Evolutionary conservation across 30 jellyfish, hydroid and myxozoan genomes (phyloP), one percentile per base, ranked within the genome.

Genomic region (Hydractinia symbiolongicarpus): DNA sequence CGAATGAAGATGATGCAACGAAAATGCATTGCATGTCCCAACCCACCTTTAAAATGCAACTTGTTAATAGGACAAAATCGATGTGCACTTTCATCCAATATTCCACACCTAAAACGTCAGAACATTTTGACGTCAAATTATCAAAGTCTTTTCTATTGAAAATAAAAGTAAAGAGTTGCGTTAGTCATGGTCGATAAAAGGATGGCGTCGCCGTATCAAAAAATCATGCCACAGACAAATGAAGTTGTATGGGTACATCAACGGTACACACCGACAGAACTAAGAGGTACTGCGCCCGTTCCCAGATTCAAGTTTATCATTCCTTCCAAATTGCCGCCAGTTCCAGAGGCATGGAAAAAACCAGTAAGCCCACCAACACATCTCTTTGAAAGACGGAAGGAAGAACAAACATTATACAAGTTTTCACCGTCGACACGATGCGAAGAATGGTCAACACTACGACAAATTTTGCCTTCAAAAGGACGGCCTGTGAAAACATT

Each of bases 371-470:
- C 94, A 17, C 94, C 96, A 6, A 72, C 78, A 5, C 85, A 7
- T 49, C 73, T 77, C 50, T 88, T 58, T 53, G 79, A 86, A 21
- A 30, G 88, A 53, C 88, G 71, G 15, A 4, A 20, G 4, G 82
- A 55, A 53, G 85, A 77, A 72, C 69, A 54, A 61, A 54, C 58
- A 14, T 56, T 56, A 16, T 78, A 67, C 51, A 84, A 88, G 8
- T 88, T 88, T 15, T 83, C 90, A 6, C 96, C 76, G 9, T 84
- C 92, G 57, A 88, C 94, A 5, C 79, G 94, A n/a, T 83, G 96
- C 57, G 89, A 88, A 79, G 93, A 88, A 64, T 88, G 96, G 96
- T 88, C 96, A 9, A 88, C 96, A 4, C 58, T 88, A 57, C 78
- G 96, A 13, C 96, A 88, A 55, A 76, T 55, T 11, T 60, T 88